These are phyloP conservation scores for Gasteruption jaculator DNA, from an alignment of 2,888 invertebrate genomes.

Conservation along the genomic window DNA sequence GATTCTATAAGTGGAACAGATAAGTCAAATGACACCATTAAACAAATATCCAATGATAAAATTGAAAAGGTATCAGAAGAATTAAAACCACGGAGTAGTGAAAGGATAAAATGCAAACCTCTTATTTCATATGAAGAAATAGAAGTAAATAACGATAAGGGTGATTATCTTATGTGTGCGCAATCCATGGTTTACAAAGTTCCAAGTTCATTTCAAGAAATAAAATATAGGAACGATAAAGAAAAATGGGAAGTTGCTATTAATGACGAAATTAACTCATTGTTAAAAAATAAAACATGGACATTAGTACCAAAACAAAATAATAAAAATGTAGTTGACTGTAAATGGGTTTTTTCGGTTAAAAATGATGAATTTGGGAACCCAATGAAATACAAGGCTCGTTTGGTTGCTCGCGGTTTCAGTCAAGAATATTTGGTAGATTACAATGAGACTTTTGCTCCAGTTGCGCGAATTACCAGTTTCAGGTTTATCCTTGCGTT, in stretches of 20 bases:
- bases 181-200: no score
- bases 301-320: no score
- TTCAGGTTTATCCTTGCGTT: constrained; percentile 22
- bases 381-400: constrained; percentile 19
- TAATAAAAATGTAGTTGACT: no score
- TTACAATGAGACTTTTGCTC: constrained; percentile 21
- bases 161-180: constrained; percentile 17
- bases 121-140: no score
- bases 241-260: no score
- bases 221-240: no score
- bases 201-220: no score
- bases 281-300: constrained; percentile 16
- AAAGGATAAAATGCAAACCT: constrained; percentile 17
- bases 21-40: background rate
- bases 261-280: constrained; percentile 18
- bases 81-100: constrained; percentile 13
- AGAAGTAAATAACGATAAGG: constrained; percentile 13
- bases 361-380: constrained; percentile 19
- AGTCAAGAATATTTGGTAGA: constrained; percentile 20
- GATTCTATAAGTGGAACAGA: background rate
- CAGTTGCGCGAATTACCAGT: constrained; percentile 19
- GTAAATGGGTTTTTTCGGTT: constrained; percentile 11
- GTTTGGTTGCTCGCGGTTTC: constrained; percentile 18
- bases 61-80: constrained; percentile 5
- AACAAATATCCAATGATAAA: no score